A percentile compares a stretch with the other conserved stretches of the same genome.
phyloP scores from a whole-genome alignment of 1,140 invertebrate species.

The Caerostris extrusa region DNA sequence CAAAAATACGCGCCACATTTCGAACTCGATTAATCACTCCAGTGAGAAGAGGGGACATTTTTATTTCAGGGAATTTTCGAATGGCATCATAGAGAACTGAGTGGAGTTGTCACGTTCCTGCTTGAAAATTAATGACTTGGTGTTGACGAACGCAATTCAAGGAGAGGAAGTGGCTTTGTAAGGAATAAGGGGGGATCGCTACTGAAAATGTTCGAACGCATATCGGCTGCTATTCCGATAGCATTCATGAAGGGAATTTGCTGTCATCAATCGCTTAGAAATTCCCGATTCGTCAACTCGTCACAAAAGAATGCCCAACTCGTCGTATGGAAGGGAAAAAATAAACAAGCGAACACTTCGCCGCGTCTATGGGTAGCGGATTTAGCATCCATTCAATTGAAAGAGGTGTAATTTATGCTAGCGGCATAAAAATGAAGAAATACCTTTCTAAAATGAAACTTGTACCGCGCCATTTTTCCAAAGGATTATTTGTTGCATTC shows the following conservation, averaged over 20 bases:
- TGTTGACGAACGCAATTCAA: constrained; percentile 51
- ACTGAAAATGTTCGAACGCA: not conserved
- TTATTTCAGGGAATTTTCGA: constrained; percentile 28
- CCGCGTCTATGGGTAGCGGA: not conserved
- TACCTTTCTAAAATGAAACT: no score
- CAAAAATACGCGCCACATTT: constrained; percentile 30
- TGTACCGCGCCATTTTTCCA: no score
- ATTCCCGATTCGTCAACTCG: not conserved
- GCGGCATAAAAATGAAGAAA: no score
- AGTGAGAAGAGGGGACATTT: constrained; percentile 13
- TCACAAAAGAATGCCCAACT: not conserved
- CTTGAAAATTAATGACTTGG: constrained; percentile 43
- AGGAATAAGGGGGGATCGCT: not conserved
- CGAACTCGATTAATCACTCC: constrained; percentile 33
- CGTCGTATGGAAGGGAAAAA: not conserved
- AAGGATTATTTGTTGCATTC: no score
- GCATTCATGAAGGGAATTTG: not conserved
- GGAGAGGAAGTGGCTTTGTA: not conserved
- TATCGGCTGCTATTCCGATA: constrained; percentile 10
- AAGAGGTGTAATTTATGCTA: not conserved
- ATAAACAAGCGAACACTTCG: not conserved
- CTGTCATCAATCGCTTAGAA: not conserved
- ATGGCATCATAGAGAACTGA: not conserved
- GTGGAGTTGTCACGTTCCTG: constrained; percentile 53
- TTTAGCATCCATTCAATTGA: not conserved